A percentile compares a stretch with the other conserved stretches of the same genome.
phyloP scores from a whole-genome alignment of 2,113 vertebrate species.

The Rutilus rutilus region DNA sequence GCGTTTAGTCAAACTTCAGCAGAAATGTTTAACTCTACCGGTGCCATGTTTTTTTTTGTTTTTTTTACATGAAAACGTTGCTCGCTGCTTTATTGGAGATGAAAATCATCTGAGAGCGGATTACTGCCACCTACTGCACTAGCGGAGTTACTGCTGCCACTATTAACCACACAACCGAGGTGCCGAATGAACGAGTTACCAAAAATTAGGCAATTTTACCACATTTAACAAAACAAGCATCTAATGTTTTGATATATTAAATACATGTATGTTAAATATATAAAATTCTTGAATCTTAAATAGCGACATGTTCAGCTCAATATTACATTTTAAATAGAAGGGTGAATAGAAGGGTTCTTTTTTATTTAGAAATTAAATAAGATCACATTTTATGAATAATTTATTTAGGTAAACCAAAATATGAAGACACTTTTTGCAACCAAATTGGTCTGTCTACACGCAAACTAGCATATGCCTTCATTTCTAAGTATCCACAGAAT shows the following conservation, averaged over 20 bases:
- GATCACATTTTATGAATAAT: too few species aligned
- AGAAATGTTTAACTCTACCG: neutral
- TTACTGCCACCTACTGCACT: constrained; percentile 20
- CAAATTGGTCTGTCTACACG: neutral
- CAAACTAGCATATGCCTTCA: too few species aligned
- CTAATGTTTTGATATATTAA: neutral
- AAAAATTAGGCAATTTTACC: neutral
- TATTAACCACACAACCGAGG: too few species aligned
- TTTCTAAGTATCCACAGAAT: neutral
- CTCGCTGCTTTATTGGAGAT: neutral
- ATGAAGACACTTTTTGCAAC: too few species aligned
- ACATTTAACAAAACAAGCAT: neutral
- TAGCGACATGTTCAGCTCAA: too few species aligned
- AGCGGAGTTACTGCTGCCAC: neutral
- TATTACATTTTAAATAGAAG: too few species aligned
- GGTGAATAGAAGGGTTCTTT: too few species aligned
- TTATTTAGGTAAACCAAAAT: too few species aligned
- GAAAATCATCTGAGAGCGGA: neutral
- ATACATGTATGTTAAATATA: neutral
- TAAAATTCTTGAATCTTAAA: neutral
- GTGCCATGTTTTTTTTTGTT: neutral
- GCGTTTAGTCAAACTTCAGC: neutral
- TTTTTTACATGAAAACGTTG: neutral
- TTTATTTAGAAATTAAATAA: too few species aligned
- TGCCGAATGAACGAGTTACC: neutral